A percentile compares a stretch with the other conserved stretches of the same genome.
Evolutionary conservation across 2,113 vertebrate species (phyloP).

Genomic region (Mesembrinibis cayennensis): DNA sequence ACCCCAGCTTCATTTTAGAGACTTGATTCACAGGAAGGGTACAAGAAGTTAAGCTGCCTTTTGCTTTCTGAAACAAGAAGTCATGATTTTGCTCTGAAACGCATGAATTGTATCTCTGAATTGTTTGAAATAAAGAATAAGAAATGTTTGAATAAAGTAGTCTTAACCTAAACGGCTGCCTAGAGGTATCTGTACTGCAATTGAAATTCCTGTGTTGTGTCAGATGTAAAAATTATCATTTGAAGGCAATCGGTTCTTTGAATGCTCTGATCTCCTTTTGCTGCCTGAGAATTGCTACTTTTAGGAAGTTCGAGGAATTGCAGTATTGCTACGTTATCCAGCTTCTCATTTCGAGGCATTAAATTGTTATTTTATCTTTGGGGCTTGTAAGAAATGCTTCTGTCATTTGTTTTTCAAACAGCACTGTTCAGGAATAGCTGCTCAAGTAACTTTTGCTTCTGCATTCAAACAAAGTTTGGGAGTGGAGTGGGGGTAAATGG

Average conservation of each 20-base stretch:
- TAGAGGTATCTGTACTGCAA: neutral
- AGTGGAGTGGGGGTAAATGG: neutral
- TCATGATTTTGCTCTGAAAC: neutral
- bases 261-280: neutral
- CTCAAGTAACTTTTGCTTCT: neutral
- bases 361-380: neutral
- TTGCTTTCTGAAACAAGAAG: neutral
- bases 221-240: neutral
- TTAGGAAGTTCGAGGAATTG: neutral
- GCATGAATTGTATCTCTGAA: rapidly evolving
- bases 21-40: neutral
- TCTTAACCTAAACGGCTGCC: neutral
- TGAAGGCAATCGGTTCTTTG: neutral
- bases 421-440: neutral
- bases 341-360: neutral
- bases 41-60: neutral
- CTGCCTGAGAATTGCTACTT: neutral
- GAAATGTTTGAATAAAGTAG: neutral
- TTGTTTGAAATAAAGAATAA: neutral
- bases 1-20: neutral
- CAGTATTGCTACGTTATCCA: rapidly evolving
- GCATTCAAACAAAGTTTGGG: neutral
- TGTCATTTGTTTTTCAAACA: neutral
- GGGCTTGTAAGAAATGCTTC: neutral
- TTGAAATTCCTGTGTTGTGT: neutral